Evolutionary conservation across 2,797 vertebrate genomes (phyloP).

Genomic region (Poecilia velifera): DNA sequence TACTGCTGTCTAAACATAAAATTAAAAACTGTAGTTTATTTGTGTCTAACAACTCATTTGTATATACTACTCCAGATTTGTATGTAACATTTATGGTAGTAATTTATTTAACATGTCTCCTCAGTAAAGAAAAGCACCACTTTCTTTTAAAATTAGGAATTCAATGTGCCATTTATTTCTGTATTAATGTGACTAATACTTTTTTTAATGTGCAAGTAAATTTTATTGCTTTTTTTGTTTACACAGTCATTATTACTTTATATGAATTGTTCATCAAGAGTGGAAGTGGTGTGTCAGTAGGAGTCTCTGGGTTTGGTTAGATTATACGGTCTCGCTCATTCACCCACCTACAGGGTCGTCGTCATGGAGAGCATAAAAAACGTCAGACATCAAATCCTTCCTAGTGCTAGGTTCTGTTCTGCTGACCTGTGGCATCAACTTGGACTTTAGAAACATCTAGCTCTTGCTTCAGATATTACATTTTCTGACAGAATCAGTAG

Average conservation of each 20-base stretch:
- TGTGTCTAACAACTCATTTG: slow-evolving; percentile 81
- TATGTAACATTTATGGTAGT: slow-evolving; percentile 85
- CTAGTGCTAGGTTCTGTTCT: slow-evolving; percentile 4
- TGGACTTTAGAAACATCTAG: neutral
- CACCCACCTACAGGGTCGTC: neutral
- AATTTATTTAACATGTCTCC: slow-evolving; percentile 88
- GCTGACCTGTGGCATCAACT: neutral
- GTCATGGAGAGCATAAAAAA: neutral
- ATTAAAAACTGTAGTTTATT: slow-evolving; percentile 77
- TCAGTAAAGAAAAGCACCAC: slow-evolving; percentile 78
- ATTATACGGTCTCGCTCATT: neutral
- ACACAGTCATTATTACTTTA: slow-evolving; percentile 39
- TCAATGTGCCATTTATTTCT: slow-evolving; percentile 85
- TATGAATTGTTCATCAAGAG: neutral
- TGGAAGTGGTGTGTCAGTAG: neutral
- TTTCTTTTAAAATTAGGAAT: slow-evolving; percentile 82
- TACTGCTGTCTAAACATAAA: slow-evolving; percentile 74
- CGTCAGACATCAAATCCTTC: neutral
- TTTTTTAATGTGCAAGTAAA: slow-evolving; percentile 58
- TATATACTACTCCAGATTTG: slow-evolving; percentile 86
- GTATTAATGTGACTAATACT: slow-evolving; percentile 84
- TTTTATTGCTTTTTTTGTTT: slow-evolving; percentile 41
- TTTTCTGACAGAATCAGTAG: neutral
- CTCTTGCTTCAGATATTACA: neutral
- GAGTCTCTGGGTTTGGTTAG: neutral